These are phyloP conservation scores for Agelastica alni DNA, from an alignment of 2,888 invertebrate species.

Conservation along the genomic window DNA sequence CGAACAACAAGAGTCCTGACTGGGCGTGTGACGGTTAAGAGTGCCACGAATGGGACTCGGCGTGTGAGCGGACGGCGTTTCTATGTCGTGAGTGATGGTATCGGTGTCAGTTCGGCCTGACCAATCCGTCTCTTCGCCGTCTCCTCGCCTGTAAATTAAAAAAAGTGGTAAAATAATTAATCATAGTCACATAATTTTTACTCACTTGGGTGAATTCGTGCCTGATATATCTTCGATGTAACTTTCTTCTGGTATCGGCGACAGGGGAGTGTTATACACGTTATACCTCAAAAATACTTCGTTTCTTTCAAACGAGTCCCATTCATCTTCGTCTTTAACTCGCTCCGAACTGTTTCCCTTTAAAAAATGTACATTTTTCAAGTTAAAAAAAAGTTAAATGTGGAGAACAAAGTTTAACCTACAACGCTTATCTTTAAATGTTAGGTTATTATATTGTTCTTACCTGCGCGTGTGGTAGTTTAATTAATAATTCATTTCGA, in stretches of 20 bases:
- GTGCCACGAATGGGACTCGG: slow-evolving; percentile 53
- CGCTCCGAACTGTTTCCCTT: slow-evolving; percentile 48
- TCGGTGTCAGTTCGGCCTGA: slow-evolving; percentile 46
- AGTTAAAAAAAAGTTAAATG: too few relatives aligned
- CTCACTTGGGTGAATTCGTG: slow-evolving; percentile 44
- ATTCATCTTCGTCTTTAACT: slow-evolving; percentile 53
- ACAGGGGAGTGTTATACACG: slow-evolving; percentile 62
- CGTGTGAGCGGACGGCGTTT: slow-evolving; percentile 59
- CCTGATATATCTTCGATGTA: slow-evolving; percentile 42
- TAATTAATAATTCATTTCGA: slow-evolving; percentile 70
- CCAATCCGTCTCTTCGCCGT: slow-evolving; percentile 51
- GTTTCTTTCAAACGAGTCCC: slow-evolving; percentile 51
- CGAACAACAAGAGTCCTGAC: slow-evolving; percentile 68
- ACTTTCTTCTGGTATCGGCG: slow-evolving; percentile 65
- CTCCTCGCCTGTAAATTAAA: slow-evolving; percentile 23
- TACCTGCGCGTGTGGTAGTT: slow-evolving; percentile 71
- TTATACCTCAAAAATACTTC: slow-evolving; percentile 60
- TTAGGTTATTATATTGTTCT: too few relatives aligned
- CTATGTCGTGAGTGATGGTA: slow-evolving; percentile 56
- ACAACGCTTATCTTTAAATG: too few relatives aligned
- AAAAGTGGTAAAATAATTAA: background rate
- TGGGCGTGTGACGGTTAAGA: slow-evolving; percentile 58
- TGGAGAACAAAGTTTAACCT: too few relatives aligned
- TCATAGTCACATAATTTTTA: background rate
- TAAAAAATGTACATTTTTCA: slow-evolving; percentile 4